phyloP scores from a whole-genome alignment of 2,797 vertebrate species.

The Luscinia megarhynchos region DNA sequence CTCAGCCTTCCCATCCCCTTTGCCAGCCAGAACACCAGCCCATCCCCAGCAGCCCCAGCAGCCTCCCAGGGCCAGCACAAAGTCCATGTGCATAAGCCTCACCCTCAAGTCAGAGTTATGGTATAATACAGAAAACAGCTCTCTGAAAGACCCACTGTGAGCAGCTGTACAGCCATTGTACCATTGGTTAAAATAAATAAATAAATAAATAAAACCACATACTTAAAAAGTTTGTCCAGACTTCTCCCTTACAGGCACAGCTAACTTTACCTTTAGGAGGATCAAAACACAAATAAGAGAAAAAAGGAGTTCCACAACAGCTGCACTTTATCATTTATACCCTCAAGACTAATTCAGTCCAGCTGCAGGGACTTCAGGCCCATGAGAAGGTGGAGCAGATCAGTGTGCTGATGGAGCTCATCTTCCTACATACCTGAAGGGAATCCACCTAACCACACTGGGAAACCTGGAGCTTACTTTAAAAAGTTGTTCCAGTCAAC shows the following conservation, averaged over 20 bases:
- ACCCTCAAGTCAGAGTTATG: rapidly evolving
- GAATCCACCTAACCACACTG: rapidly evolving
- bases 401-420: neutral
- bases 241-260: rapidly evolving
- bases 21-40: neutral
- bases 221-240: rapidly evolving
- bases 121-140: neutral
- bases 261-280: rapidly evolving
- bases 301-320: rapidly evolving
- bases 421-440: neutral
- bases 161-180: rapidly evolving
- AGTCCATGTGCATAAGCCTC: rapidly evolving
- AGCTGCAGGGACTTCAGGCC: neutral
- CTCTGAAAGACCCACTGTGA: neutral
- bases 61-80: neutral
- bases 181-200: too few relatives aligned
- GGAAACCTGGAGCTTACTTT: neutral
- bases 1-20: neutral
- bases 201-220: neutral
- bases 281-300: rapidly evolving
- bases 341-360: neutral
- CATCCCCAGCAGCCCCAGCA: neutral
- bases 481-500: neutral
- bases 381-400: neutral
- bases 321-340: neutral